Evolutionary conservation across 1,140 invertebrate species (phyloP), one percentile per base, ranked within the genome.

Genomic region (Carcinoscorpius rotundicauda): DNA sequence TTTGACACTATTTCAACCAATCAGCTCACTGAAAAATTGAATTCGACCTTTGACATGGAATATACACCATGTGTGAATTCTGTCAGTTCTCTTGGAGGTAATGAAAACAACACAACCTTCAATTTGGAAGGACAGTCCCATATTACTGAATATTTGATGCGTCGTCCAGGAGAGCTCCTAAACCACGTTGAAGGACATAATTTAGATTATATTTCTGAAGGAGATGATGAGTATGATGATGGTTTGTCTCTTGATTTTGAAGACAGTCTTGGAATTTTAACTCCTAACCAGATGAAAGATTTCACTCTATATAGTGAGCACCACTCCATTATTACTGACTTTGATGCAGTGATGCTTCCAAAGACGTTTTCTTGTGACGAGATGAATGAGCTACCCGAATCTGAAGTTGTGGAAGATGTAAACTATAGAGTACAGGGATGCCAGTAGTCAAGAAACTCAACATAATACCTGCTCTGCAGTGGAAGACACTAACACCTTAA

Each of bases 241-340:
- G 51, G 9, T 55, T 63, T 67, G 72, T 87, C 86, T 9, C 83
- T 88, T 66, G 87, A 86, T 65, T 74, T 83, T 71, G 85, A 90
- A 75, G 88, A 91, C 70, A 88, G 86, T 71, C 78, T 91, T 65
- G 89, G 88, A 6, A 91, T 92, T 68, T 77, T 92, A 11, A 90
- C 88, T 5, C 88, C 88, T 0, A 87, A 89, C 78, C 88, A 91
- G 75, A 91, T 92, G 88, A 83, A 85, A 63, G 86, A 87, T 74
- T 72, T 73, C 53, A 74, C 72, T 9, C 61, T 71, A 3, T 62
- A 62, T 3, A 9, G 62, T 4, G 67, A 66, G 53, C 56, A 65
- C n/a, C 51, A 51, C 3, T 60, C 63, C 3, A 56, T 61, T 8
- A 63, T 52, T 10, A 66, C 60, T 29, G 63, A 61, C 10, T 56